These are phyloP conservation scores for Cathartes aura DNA, from an alignment of 2,113 vertebrate species.

Conservation along the genomic window DNA sequence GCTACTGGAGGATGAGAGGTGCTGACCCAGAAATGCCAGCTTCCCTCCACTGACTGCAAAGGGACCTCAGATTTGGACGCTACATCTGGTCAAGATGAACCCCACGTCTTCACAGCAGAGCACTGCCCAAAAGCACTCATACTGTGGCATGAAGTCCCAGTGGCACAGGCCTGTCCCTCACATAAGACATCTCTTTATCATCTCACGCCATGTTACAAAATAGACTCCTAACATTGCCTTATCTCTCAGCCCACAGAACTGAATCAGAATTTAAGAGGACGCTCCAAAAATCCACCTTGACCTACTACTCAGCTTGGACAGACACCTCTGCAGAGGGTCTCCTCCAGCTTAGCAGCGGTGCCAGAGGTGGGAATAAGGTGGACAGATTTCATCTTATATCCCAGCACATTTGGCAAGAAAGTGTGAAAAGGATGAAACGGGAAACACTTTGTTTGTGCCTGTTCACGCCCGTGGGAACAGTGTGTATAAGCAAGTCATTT, in stretches of 20 bases:
- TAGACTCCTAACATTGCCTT: not conserved
- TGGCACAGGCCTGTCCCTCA: not conserved
- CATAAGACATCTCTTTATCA: not conserved
- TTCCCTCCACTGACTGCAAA: not conserved
- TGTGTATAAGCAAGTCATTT: not conserved
- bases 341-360: rapidly evolving
- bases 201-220: not conserved
- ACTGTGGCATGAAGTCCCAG: not conserved
- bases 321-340: not conserved
- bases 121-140: not conserved
- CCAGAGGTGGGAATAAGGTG: not conserved
- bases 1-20: not conserved
- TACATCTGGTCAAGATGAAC: not conserved
- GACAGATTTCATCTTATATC: not conserved
- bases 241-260: not conserved
- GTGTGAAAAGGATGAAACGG: not conserved
- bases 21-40: not conserved
- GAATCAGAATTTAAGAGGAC: not conserved
- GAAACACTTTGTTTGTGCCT: not conserved
- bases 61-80: not conserved
- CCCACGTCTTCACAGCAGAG: not conserved
- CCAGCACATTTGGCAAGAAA: not conserved
- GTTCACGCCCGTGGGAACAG: rapidly evolving
- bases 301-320: not conserved
- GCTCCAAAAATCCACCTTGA: not conserved